Base-by-base conservation (phyloP, 1,140 invertebrate species). In the Macrotrachela quadricornifera region DNA sequence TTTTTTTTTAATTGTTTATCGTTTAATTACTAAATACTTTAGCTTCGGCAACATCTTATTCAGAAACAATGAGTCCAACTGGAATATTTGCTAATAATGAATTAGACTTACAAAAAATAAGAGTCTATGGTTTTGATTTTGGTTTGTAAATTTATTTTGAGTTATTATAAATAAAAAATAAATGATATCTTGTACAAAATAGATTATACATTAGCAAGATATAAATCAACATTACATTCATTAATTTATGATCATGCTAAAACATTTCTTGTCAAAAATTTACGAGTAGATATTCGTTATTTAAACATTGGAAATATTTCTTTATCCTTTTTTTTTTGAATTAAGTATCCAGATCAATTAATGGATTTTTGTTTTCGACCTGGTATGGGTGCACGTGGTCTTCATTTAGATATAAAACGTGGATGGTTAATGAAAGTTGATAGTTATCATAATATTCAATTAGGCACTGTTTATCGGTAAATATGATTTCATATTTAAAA, bases 81-180 rank as follows among this genome's bases (percentile, higher is more conserved):
- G 83, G 80, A 16, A 84, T 95, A 1, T 96, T 94, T 74, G 85
- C 85, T n/a, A 94, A 88, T 69, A 95, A 95, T 72, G 87, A 95
- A 65, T 71, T 94, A 17, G 81, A 91, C 68, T 68, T 96, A 18
- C 76, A 79, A 55, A 82, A 91, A 64, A 82, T 95, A 39, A 77
- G 85, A 62, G 84, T 94, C 1, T 95, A 92, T 75, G 91, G 91
- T 15, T 96, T 95, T 74, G 91, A 96, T 73, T 96, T 95, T 74
- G 21, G 21, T 30, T 30, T 30, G 21, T 30, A 30, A 30, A 4
- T 30, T 30, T 30, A 30, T 30, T 4, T 30, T 30, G 8, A 30
- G 8, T 30, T 30, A 30, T 30, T 8, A 30, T 2, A 30, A 30
- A 30, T 30, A 30, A 8, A 30, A 4, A 30, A 4, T n/a, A n/a